Percentiles rank a stretch among this genome's conserved stretches.
Evolutionary conservation across 64 coral and sea anemone species (phyloP).

Genomic region (Montipora foliosa): DNA sequence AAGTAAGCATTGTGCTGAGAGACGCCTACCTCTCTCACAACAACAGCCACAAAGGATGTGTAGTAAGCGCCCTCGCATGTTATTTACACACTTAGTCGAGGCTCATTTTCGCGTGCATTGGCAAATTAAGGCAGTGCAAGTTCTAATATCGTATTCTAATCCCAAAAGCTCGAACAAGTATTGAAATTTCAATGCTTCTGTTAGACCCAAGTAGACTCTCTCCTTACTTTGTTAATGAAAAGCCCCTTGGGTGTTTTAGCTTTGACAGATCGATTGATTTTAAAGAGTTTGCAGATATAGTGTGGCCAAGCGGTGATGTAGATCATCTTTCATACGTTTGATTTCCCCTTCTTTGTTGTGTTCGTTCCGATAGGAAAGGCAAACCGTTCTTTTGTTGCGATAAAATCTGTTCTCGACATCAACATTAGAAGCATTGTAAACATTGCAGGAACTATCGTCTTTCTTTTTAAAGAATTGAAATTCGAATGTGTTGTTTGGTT

Average conservation of each 20-base stretch:
- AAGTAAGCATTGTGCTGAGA: not conserved
- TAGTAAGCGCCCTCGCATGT: not conserved
- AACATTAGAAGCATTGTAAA: not conserved
- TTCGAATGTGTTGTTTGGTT: too few species aligned
- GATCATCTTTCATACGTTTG: not conserved
- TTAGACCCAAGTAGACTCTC: not conserved
- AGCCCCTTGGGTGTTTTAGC: not conserved
- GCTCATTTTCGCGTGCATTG: not conserved
- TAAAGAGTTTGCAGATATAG: not conserved
- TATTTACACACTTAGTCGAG: not conserved
- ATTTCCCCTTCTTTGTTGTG: not conserved
- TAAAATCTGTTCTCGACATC: not conserved
- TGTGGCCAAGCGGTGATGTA: not conserved
- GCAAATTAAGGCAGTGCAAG: too few species aligned
- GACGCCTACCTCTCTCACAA: not conserved
- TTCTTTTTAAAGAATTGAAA: too few species aligned
- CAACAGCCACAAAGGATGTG: not conserved
- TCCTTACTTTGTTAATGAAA: not conserved
- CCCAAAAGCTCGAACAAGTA: not conserved
- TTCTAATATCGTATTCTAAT: not conserved
- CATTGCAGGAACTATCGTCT: not conserved
- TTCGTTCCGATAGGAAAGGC: not conserved
- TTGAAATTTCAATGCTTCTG: not conserved
- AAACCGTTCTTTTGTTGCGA: not conserved
- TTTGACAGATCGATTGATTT: constrained; percentile 4